Conservation (phyloP, 2,113 vertebrate species). For the Pituophis catenifer region DNA sequence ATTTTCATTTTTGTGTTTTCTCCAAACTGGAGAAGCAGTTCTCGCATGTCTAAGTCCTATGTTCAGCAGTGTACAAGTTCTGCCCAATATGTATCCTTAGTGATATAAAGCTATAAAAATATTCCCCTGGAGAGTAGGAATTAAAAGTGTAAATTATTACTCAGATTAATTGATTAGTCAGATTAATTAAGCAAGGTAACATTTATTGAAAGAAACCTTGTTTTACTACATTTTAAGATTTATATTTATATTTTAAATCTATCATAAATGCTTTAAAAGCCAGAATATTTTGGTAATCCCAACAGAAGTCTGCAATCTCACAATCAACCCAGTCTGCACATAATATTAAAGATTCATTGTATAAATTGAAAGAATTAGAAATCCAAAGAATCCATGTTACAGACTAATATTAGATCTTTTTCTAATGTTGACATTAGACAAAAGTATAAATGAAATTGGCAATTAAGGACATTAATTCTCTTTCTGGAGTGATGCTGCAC, state of each 20-base stretch:
- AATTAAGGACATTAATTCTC: neutral
- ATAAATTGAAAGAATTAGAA: neutral
- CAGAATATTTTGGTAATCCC: neutral
- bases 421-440: too few species aligned
- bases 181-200: neutral
- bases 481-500: neutral
- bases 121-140: neutral
- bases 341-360: neutral
- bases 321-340: neutral
- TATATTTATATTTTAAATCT: too few species aligned
- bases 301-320: neutral
- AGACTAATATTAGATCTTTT: neutral
- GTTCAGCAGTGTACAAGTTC: too few species aligned
- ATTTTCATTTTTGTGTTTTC: neutral
- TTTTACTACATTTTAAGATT: neutral
- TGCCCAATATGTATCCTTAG: neutral
- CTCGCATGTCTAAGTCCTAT: too few species aligned
- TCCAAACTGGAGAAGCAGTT: neutral
- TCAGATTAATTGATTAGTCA: neutral
- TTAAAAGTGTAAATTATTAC: neutral
- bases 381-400: neutral
- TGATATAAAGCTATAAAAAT: neutral
- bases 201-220: rapidly evolving
- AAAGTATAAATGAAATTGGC: neutral
- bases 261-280: neutral